Percentiles rank a stretch among this genome's conserved stretches.
These are phyloP conservation scores for Limnephilus marmoratus DNA, from an alignment of 2,888 invertebrate genomes.

Conservation along the genomic window DNA sequence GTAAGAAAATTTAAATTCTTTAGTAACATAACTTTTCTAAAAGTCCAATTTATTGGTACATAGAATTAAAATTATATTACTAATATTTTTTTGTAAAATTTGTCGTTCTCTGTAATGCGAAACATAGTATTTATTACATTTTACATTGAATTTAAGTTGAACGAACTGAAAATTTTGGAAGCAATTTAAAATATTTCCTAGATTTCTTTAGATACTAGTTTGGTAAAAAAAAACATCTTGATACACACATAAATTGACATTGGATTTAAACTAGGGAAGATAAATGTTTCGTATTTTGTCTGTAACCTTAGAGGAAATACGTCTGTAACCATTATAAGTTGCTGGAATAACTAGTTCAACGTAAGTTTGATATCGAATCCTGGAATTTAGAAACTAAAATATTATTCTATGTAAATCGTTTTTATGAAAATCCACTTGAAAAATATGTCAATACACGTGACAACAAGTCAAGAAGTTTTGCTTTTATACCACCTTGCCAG, in stretches of 20 bases:
- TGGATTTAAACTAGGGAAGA: not conserved
- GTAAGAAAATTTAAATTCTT: too few relatives aligned
- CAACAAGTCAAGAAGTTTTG: not conserved
- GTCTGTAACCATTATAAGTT: not conserved
- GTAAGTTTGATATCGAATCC: too few relatives aligned
- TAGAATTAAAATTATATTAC: too few relatives aligned
- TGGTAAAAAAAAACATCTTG: not conserved
- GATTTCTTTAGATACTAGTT: not conserved
- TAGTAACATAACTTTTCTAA: too few relatives aligned
- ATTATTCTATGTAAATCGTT: not conserved
- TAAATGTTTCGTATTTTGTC: not conserved
- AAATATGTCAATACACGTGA: not conserved
- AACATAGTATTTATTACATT: too few relatives aligned
- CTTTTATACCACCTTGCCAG: too few relatives aligned
- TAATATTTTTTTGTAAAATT: too few relatives aligned
- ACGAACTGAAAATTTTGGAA: not conserved
- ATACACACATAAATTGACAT: too few relatives aligned
- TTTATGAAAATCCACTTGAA: not conserved
- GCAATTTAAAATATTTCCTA: not conserved
- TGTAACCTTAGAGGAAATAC: too few relatives aligned
- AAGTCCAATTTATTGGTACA: too few relatives aligned
- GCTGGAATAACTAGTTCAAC: not conserved
- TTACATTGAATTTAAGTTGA: not conserved
- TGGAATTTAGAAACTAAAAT: too few relatives aligned
- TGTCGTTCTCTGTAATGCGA: too few relatives aligned